Evolutionary conservation across 2,113 vertebrate genomes (phyloP).

Genomic region (Argyrosomus japonicus): DNA sequence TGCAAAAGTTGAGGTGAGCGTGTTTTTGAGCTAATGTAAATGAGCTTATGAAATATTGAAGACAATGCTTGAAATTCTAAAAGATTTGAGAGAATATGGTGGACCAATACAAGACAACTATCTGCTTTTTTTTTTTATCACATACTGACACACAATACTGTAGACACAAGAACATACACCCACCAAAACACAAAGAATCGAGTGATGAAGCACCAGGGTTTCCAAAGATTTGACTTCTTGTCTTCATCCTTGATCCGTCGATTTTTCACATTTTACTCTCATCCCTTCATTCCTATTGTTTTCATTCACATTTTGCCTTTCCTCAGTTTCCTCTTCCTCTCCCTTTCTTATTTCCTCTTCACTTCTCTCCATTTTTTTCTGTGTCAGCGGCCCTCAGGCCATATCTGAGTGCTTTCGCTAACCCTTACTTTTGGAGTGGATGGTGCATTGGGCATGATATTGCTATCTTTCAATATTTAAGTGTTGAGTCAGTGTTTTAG

Average conservation of each 20-base stretch:
- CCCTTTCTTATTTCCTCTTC: neutral
- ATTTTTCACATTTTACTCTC: neutral
- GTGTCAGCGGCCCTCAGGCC: neutral
- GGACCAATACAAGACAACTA: constrained; percentile 14
- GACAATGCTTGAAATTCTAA: constrained; percentile 28
- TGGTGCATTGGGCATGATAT: too few species aligned
- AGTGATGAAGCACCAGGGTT: neutral
- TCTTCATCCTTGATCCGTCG: neutral
- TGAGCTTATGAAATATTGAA: constrained; percentile 46
- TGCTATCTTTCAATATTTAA: neutral
- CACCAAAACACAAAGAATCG: neutral
- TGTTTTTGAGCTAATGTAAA: constrained; percentile 45
- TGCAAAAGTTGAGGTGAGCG: constrained; percentile 20
- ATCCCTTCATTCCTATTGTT: neutral
- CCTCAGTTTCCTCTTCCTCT: neutral
- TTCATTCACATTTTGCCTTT: neutral
- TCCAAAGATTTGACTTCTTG: neutral
- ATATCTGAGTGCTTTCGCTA: too few species aligned
- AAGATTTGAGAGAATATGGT: constrained; percentile 11
- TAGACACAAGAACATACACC: neutral
- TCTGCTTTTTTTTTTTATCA: neutral
- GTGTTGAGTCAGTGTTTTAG: constrained; percentile 1
- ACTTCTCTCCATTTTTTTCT: neutral
- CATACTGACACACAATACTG: neutral
- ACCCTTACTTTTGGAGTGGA: too few species aligned